Conservation (phyloP, 2,113 vertebrate species). For the Arvicanthis niloticus region DNA sequence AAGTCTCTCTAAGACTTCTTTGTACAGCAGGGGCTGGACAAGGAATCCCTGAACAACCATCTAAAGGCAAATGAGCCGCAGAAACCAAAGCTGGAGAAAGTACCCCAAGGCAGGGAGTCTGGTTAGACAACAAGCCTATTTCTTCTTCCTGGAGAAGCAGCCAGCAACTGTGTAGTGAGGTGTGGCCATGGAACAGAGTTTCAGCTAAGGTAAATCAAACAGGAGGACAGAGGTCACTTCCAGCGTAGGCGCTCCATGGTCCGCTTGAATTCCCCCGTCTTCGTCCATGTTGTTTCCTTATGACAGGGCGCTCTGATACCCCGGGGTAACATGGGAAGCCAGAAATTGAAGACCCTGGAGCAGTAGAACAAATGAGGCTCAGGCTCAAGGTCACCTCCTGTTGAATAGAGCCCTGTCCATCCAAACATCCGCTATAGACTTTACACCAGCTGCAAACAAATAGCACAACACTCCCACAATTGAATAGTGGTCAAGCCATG, state of each 20-base stretch:
- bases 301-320: background rate
- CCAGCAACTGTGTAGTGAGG: background rate
- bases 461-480: background rate
- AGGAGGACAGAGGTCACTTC: background rate
- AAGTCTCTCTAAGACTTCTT: background rate
- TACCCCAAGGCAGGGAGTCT: background rate
- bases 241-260: background rate
- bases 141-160: slow-evolving; percentile 34
- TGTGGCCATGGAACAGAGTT: background rate
- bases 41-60: background rate
- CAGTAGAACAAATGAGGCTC: background rate
- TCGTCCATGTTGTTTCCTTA: background rate
- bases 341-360: background rate
- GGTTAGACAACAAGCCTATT: background rate
- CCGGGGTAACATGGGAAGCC: background rate
- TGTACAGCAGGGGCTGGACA: background rate
- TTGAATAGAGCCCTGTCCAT: background rate
- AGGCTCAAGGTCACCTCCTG: background rate
- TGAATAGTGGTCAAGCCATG: background rate
- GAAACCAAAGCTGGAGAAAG: background rate
- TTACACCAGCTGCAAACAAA: background rate
- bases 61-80: background rate
- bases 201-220: background rate
- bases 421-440: background rate
- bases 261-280: background rate